A percentile compares a stretch with the other conserved stretches of the same genome.
Evolutionary conservation across 2,797 vertebrate species (phyloP).

Genomic region (Sphenodon punctatus): DNA sequence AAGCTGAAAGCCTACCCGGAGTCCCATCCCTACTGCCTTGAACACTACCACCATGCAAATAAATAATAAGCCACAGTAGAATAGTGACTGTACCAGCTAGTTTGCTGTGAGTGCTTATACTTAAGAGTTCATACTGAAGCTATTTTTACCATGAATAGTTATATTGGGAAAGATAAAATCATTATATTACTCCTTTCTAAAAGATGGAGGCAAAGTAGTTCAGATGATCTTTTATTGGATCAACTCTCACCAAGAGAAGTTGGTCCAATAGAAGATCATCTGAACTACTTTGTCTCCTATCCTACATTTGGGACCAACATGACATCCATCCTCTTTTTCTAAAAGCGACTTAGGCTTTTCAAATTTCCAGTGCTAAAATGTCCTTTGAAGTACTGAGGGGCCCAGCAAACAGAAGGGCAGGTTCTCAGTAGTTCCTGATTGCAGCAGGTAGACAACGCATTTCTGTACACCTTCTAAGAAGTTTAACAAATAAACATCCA

Average conservation of each 20-base stretch:
- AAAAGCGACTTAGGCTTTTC: neutral
- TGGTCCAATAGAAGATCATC: too few species aligned
- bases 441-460: too few species aligned
- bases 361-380: neutral
- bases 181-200: too few species aligned
- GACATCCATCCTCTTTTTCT: neutral
- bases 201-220: too few species aligned
- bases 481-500: too few species aligned
- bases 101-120: accelerated
- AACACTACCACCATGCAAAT: neutral
- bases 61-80: neutral
- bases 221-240: too few species aligned
- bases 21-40: too few species aligned
- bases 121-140: neutral
- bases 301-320: too few species aligned
- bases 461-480: too few species aligned
- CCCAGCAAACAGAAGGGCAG: neutral
- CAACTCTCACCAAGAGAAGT: too few species aligned
- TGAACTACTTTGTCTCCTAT: too few species aligned
- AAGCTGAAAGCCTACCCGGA: too few species aligned
- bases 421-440: neutral
- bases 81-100: neutral
- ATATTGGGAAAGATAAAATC: neutral
- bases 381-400: neutral
- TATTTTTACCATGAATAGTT: neutral